Evolutionary conservation across 1,140 invertebrate species (phyloP), one percentile per base, ranked within the genome.

Genomic region (Pseudomyrmex sp.): DNA sequence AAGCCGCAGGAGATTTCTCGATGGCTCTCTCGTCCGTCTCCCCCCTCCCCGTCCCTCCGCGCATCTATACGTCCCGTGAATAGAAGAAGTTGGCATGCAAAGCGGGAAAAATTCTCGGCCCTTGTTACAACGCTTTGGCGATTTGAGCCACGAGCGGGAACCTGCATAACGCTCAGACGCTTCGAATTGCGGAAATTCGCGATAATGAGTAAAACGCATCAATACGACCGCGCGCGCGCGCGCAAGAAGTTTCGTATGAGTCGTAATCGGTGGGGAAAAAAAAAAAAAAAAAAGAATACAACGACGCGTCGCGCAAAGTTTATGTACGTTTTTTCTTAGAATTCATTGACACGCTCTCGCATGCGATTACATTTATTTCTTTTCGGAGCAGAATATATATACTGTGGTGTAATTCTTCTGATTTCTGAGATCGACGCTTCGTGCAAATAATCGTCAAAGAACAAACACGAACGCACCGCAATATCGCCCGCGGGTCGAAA

Each of bases 1-100:
- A 76, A 86, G 69, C 85, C 75, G 76, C 87, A 76, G 76, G 59
- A 66, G 85, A 86, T 59, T 82, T 80, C 74, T 80, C 74, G 87
- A 20, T 84, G 56, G 48, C 74, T 76, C 70, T 84, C 35, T 35
- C 35, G 35, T 5, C 0, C 35, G 4, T 0, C 35, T 5, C 0
- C 0, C 1, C 5, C 35, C 5, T 7, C 35, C 2, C 0, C 35
- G 0, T 7, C 0, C 35, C 35, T 0, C 5, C 35, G 84, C 69
- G 72, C 76, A 85, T 61, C 63, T 82, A 58, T 62, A 5, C 35
- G 77, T 50, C 56, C 70, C 46, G 65, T 76, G 54, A 63, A 87
- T 26, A 61, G 82, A 87, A 83, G 52, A 87, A 83, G 52, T 88
- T 75, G 20, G 52, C 56, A 52, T 50, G 70, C 54, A 15, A 48